Conservation (phyloP, 2,113 vertebrate genomes). For the Alectura lathami region DNA sequence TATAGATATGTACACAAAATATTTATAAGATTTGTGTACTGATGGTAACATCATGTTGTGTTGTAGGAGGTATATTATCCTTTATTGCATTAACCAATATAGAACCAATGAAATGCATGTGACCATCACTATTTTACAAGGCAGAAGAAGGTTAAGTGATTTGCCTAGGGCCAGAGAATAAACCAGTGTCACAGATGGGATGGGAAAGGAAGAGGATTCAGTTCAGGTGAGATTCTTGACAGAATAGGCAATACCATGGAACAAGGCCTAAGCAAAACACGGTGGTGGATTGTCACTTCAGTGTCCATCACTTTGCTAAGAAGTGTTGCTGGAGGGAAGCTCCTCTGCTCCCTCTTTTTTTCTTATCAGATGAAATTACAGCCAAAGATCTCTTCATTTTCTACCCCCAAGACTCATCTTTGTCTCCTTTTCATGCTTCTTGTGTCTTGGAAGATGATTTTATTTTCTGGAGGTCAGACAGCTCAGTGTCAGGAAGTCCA, state of each 20-base stretch:
- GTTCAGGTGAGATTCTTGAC: background rate
- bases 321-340: background rate
- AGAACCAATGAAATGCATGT: background rate
- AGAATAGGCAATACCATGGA: background rate
- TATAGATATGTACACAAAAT: background rate
- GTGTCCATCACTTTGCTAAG: background rate
- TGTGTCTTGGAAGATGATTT: background rate
- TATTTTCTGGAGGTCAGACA: background rate
- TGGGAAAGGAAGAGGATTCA: background rate
- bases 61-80: background rate
- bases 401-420: background rate
- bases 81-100: background rate
- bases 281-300: background rate
- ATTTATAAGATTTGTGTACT: background rate
- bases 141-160: background rate
- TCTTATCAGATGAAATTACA: background rate
- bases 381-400: background rate
- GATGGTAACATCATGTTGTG: background rate
- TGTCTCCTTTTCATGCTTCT: background rate
- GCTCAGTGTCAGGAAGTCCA: background rate
- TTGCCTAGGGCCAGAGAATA: background rate
- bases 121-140: background rate
- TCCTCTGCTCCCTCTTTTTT: background rate
- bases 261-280: background rate
- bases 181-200: background rate